Evolutionary conservation across 2,888 invertebrate species (phyloP), one percentile per base, ranked within the genome.

Genomic region (Pimpla rufipes): DNA sequence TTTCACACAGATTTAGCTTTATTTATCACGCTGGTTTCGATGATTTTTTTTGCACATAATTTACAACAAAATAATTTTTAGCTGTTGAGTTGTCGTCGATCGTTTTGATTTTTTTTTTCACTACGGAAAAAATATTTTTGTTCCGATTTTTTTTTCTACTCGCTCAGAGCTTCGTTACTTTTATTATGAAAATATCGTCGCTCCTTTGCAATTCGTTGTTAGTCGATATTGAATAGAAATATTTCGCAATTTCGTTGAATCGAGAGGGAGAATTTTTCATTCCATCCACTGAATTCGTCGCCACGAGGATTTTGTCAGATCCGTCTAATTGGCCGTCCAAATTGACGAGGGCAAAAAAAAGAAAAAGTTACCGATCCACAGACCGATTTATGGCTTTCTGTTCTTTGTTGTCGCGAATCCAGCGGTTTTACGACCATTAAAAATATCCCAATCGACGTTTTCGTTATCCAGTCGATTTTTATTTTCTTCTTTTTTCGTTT

Each of bases 351-450:
- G 16, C 18, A 18, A n/a, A 45, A 45, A 45, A 45, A 45, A 11
- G 42, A 42, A 42, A 42, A 42, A 42, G n/a, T n/a, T n/a, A n/a
- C n/a, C n/a, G n/a, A 42, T 6, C n/a, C 8, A 50, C 7, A 21
- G 1, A 21, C 21, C 21, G 2, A 21, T 52, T 52, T 21, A 10
- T 6, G 21, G 7, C 0, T 52, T 52, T 8, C 1, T 52, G 8
- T 18, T 5, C 21, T 4, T 21, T 21, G 0, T 52, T 10, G 18
- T 18, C 8, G 21, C 21, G n/a, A n/a, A 21, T 18, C 21, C 11
- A n/a, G 21, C 21, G 52, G 11, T 64, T 64, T 64, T 64, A 64
- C 18, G 42, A 23, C 6, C 37, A 11, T 11, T 50, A n/a, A 35
- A 29, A 6, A 8, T 50, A 4, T 50, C 18, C 18, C 16, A 16